Percentiles rank a stretch among this genome's conserved stretches.
These are phyloP conservation scores for Microtus montanus DNA, from an alignment of 2,113 vertebrate species.

Conservation along the genomic window DNA sequence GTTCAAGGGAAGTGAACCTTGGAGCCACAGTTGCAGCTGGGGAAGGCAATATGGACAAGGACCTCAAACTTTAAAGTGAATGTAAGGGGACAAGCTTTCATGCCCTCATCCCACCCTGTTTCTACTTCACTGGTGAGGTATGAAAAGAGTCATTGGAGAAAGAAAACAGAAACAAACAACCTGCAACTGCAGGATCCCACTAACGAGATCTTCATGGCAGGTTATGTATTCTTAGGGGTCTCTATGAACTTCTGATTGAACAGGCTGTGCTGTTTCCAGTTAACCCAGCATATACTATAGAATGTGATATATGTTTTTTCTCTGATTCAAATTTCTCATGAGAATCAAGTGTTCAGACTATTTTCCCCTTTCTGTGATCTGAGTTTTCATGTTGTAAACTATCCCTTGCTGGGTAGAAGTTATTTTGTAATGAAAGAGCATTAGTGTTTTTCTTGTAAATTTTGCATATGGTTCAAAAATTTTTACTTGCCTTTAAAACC, in stretches of 20 bases:
- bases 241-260: background rate
- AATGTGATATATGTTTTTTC: background rate
- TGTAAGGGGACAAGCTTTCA: background rate
- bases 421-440: background rate
- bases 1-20: background rate
- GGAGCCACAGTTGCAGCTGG: background rate
- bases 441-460: background rate
- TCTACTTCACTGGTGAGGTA: background rate
- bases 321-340: background rate
- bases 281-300: background rate
- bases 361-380: background rate
- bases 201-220: background rate
- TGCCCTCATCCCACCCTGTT: background rate
- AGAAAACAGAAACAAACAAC: background rate
- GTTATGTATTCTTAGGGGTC: background rate
- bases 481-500: background rate
- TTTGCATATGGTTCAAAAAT: background rate
- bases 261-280: background rate
- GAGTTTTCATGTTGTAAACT: conserved; percentile 28
- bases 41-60: background rate
- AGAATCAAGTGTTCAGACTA: background rate
- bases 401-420: background rate
- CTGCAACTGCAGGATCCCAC: background rate
- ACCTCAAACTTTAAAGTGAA: background rate
- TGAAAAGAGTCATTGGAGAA: background rate